Conservation (phyloP, 2,888 invertebrate genomes). For the Ormyrus rosae region DNA sequence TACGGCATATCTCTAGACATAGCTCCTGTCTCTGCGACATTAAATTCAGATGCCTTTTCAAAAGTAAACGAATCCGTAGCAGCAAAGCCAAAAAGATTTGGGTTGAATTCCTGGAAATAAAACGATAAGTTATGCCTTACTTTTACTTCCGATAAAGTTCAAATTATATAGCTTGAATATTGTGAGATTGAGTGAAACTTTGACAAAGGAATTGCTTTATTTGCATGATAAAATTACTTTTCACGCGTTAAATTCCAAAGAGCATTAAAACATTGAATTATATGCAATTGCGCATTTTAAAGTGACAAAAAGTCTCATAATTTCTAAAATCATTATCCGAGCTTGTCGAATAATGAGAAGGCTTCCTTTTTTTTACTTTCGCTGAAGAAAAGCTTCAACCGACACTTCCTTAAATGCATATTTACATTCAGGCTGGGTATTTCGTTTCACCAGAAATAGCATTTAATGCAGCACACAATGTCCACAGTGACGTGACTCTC, state of each 20-base stretch:
- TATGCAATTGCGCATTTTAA: no score
- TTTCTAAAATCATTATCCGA: no score
- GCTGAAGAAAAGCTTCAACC: not conserved
- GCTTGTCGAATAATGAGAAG: no score
- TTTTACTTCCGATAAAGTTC: no score
- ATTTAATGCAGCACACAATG: slow-evolving; percentile 15
- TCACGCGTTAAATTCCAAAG: no score
- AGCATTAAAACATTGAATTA: no score
- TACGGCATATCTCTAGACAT: slow-evolving; percentile 79
- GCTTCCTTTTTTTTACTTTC: not conserved
- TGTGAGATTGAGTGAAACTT: no score
- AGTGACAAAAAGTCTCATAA: no score
- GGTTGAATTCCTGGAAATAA: slow-evolving; percentile 78
- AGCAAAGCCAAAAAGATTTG: slow-evolving; percentile 81
- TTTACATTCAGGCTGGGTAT: slow-evolving; percentile 12
- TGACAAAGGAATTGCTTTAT: no score
- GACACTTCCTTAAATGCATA: slow-evolving; percentile 14
- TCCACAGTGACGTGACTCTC: slow-evolving; percentile 12
- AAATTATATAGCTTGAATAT: no score
- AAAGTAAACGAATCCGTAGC: slow-evolving; percentile 76
- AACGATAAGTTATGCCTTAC: no score
- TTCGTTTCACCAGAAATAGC: slow-evolving; percentile 21
- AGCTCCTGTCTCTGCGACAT: slow-evolving; percentile 80
- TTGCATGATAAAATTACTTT: no score
- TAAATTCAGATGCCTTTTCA: slow-evolving; percentile 77